Base-by-base conservation (phyloP, 2,888 invertebrate species). In the Embidobia sp. region DNA sequence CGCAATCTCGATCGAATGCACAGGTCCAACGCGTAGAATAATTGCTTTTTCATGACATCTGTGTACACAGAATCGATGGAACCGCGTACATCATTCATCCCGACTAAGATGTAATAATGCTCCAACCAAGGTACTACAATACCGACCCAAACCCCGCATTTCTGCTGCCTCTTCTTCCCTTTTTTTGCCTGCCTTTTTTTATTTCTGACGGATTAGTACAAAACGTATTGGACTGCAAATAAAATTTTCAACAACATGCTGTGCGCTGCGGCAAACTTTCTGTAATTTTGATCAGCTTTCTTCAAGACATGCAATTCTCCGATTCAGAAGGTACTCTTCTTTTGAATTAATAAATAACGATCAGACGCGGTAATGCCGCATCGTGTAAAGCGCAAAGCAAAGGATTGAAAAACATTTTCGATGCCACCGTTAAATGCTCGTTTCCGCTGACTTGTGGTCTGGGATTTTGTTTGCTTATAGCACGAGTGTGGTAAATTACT, bases 1-100 rank as follows among this genome's bases (percentile, higher is more conserved):
- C 6, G 59, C 66, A 61, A 66, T 74, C 66, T 66, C 61, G 27
- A 59, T 53, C 37, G 26, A 10, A 27, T 37, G 51, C 31, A 51
- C 42, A 4, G 19, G 31, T 7, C 40, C 44, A 33, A 66, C 19
- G 22, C 31, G 16, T 11, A 57, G 59, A 64, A 59, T 74, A 74
- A 74, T 74, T 67, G 74, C 66, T 67, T 66, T 67, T 74, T 59
- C 73, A 66, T 66, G 66, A 66, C 66, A 66, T 59, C 59, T 64
- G 57, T 66, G n/a, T n/a, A n/a, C n/a, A n/a, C n/a, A 26, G 26
- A 64, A 57, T 27, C 49, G 33, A 63, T 31, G 63, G 16, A 31
- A 49, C 35, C 22, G 13, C 40, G 59, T 49, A 40, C 18, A 61
- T 61, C 53, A 72, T 72, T 72, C 48, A 61, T 53, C 44, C 18